These are phyloP conservation scores for Pyrrhia umbra DNA, from an alignment of 2,888 invertebrate species.

Conservation along the genomic window DNA sequence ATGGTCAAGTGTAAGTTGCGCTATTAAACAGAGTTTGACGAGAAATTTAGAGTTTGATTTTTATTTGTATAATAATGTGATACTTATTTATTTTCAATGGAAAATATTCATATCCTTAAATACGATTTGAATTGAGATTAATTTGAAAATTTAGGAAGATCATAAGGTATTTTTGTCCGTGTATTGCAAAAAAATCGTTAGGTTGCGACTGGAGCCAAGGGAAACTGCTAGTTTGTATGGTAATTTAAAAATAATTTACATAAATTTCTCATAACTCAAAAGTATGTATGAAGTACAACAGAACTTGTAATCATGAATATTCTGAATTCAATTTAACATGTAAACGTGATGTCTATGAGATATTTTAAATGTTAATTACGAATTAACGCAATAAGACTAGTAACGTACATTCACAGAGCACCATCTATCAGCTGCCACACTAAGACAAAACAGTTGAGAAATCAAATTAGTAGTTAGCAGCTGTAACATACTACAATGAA, in stretches of 20 bases:
- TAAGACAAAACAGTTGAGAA: constrained; percentile 46
- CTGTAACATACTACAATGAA: constrained; percentile 45
- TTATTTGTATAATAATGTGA: too few species aligned
- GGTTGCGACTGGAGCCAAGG: too few species aligned
- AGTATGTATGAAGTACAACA: background rate
- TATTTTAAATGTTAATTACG: background rate
- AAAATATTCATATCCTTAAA: too few species aligned
- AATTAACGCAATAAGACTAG: background rate
- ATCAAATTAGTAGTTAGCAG: constrained; percentile 48
- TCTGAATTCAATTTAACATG: constrained; percentile 10
- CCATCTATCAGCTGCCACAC: constrained; percentile 24
- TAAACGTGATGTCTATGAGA: constrained; percentile 3
- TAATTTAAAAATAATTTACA: too few species aligned
- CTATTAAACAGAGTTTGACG: background rate
- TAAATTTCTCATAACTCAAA: too few species aligned
- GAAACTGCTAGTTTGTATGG: too few species aligned
- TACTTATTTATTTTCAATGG: too few species aligned
- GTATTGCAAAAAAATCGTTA: too few species aligned
- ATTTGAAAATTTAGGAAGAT: too few species aligned
- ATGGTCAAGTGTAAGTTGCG: constrained; percentile 6
- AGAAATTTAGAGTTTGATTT: too few species aligned
- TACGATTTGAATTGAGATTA: too few species aligned
- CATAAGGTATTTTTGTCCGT: too few species aligned
- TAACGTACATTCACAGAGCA: background rate
- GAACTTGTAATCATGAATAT: constrained; percentile 6